Base-by-base conservation (phyloP, 1,140 invertebrate species). In the Tenebrio molitor region DNA sequence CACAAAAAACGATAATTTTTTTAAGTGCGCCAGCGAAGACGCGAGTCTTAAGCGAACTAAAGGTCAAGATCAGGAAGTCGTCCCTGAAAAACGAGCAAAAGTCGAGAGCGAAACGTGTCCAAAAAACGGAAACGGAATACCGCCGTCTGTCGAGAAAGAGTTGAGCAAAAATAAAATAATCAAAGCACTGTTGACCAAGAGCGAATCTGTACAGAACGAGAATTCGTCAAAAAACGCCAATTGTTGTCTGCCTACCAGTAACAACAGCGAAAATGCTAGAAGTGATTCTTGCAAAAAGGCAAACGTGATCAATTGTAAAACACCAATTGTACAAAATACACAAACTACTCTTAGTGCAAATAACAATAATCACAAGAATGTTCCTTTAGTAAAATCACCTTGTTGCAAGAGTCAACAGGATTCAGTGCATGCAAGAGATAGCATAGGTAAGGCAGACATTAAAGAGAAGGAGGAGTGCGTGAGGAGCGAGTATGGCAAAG, bases 191-290 rank as follows among this genome's bases (percentile, higher is more conserved):
- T 14, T 65, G 25, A 21, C 16, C 15, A 25, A 65, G 16, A 41
- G 42, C 10, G 29, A 14, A 14, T 29, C 6, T 21, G 29, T 62
- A 21, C 53, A 62, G 25, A 62, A 62, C 25, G 53, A 62, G n/a
- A 62, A 62, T 62, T 44, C 17, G 36, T 34, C 64, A 42, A 66
- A 66, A 66, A 66, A 66, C 42, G 36, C 15, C 1, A 44, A 41
- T 42, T 62, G 53, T 62, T 17, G 16, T 23, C 63, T 42, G 17
- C 33, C 15, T 65, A 21, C 15, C n/a, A 65, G 21, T 16, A 39
- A 53, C 17, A 12, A 53, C 23, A 25, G 17, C 3, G 46, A 53
- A 7, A 16, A 53, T 17, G 16, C 23, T 17, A 53, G 17, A 10
- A 17, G 23, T 17, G 46, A 53, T 21, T 25, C 46, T 14, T 19